Evolutionary conservation across 2,888 invertebrate genomes (phyloP).

Genomic region (Diarsia mendica): DNA sequence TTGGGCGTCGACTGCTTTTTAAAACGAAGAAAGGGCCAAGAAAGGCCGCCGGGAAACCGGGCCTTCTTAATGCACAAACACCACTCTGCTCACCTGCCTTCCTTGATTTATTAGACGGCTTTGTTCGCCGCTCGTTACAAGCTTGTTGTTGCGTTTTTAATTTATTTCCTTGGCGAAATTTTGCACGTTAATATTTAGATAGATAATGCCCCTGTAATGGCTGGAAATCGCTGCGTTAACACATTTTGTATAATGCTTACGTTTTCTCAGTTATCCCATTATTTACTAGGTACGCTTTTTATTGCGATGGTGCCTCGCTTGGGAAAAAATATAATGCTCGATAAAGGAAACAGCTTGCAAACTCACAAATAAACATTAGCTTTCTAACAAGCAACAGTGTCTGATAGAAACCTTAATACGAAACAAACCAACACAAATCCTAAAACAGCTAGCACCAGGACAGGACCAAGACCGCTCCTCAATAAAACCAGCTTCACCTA

Average conservation of each 20-base stretch:
- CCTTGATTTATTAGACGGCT: conserved; percentile 89
- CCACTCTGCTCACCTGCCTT: conserved; percentile 88
- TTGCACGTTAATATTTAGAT: conserved; percentile 87
- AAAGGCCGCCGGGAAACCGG: conserved; percentile 87
- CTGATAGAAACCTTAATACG: not conserved
- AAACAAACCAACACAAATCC: not conserved
- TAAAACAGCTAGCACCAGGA: not conserved
- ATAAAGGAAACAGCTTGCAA: not conserved
- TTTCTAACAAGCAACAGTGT: not conserved
- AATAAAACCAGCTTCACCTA: conserved; percentile 43
- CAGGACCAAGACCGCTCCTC: not conserved
- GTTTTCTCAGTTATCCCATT: conserved; percentile 20
- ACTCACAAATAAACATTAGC: not conserved
- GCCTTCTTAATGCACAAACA: conserved; percentile 90
- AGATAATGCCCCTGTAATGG: conserved; percentile 78
- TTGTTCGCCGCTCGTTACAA: conserved; percentile 89
- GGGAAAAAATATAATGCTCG: too few relatives aligned
- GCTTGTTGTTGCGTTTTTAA: conserved; percentile 90
- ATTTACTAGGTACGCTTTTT: conserved; percentile 2
- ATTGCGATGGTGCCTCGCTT: not conserved
- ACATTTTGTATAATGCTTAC: conserved; percentile 67
- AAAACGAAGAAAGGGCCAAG: conserved; percentile 89
- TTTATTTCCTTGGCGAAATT: conserved; percentile 88
- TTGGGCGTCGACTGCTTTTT: conserved; percentile 90
- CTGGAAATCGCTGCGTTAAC: conserved; percentile 70